Evolutionary conservation across 2,113 vertebrate species (phyloP).

Genomic region (Cheilinus undulatus): DNA sequence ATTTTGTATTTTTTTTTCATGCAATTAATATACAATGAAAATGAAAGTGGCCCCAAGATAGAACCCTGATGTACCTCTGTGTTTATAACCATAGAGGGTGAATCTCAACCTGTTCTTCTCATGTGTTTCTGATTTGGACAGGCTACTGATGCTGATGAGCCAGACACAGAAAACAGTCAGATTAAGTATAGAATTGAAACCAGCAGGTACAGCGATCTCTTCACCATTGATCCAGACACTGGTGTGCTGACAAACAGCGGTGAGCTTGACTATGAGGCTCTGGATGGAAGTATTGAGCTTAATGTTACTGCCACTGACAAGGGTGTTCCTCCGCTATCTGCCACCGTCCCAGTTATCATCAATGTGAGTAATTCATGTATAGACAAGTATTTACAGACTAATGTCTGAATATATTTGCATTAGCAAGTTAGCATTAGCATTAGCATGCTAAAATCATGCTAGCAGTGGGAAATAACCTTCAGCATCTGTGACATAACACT

Average conservation of each 20-base stretch:
- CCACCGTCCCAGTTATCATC: slow-evolving; percentile 79
- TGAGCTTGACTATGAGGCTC: slow-evolving; percentile 86
- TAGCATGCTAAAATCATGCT: no score
- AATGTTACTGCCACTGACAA: slow-evolving; percentile 85
- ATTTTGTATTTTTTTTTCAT: no score
- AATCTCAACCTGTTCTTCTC: background rate
- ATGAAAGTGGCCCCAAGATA: no score
- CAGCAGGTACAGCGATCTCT: slow-evolving; percentile 84
- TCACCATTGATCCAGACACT: slow-evolving; percentile 80
- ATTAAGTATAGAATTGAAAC: slow-evolving; percentile 82
- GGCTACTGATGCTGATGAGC: slow-evolving; percentile 89
- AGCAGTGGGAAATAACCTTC: no score
- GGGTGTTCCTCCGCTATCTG: slow-evolving; percentile 73
- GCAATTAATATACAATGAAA: no score
- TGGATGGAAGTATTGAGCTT: slow-evolving; percentile 87
- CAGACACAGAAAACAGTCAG: slow-evolving; percentile 82
- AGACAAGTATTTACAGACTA: no score
- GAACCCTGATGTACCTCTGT: no score
- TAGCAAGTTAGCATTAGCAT: no score
- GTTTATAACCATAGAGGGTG: no score
- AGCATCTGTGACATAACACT: no score
- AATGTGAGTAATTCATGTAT: no score
- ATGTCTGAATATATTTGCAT: no score
- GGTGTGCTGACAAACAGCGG: slow-evolving; percentile 81
- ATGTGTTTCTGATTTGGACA: slow-evolving; percentile 58